A percentile compares a stretch with the other conserved stretches of the same genome.
Evolutionary conservation across 2,113 vertebrate species (phyloP).

Genomic region (Gymnorhina tibicen): DNA sequence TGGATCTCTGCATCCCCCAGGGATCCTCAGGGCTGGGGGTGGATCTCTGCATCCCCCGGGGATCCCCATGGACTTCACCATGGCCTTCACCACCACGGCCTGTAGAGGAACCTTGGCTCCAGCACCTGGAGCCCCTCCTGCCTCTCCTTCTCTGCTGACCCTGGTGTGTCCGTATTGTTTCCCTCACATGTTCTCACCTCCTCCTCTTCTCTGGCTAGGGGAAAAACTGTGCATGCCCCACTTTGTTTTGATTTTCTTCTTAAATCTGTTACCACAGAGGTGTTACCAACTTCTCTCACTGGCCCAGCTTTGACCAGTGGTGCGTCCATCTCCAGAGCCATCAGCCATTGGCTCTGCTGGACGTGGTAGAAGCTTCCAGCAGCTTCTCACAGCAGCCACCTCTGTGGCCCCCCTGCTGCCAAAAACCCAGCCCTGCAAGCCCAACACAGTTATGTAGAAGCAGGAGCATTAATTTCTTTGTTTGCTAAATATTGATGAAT

Average conservation of each 20-base stretch:
- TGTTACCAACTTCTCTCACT: rapidly evolving
- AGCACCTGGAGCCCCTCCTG: not conserved
- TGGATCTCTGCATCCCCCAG: too few species aligned
- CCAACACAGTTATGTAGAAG: not conserved
- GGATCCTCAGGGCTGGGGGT: too few species aligned
- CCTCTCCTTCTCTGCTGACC: not conserved
- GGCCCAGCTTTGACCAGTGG: not conserved
- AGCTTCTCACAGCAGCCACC: not conserved
- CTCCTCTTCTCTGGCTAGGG: not conserved
- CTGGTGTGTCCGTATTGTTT: not conserved
- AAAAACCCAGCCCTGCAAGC: not conserved
- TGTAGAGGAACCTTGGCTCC: rapidly evolving
- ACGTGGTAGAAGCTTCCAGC: not conserved
- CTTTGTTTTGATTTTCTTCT: not conserved
- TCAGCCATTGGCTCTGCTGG: not conserved
- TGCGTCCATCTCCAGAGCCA: too few species aligned
- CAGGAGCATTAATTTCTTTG: not conserved
- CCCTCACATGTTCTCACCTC: not conserved
- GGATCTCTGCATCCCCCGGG: too few species aligned
- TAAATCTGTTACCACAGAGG: rapidly evolving
- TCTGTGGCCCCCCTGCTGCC: rapidly evolving
- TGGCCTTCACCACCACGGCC: rapidly evolving
- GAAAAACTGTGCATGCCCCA: rapidly evolving
- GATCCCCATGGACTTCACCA: not conserved
- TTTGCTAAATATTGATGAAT: not conserved